These are phyloP conservation scores for Progne subis DNA, from an alignment of 2,113 vertebrate genomes.

Conservation along the genomic window DNA sequence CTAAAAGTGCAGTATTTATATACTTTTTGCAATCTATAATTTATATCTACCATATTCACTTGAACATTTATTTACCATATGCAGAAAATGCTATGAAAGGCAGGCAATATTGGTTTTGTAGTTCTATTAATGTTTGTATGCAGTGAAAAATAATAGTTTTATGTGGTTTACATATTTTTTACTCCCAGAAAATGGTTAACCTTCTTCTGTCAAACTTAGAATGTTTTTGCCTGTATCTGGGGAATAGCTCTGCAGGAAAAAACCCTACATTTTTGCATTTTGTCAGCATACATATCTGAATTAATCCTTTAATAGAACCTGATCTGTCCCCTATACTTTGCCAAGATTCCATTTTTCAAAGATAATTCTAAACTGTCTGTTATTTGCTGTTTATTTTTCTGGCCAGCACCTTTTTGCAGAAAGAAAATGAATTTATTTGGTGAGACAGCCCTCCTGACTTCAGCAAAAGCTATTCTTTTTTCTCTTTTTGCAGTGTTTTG, in stretches of 20 bases:
- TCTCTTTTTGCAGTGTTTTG: not conserved
- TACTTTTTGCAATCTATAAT: not conserved
- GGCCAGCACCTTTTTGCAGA: not conserved
- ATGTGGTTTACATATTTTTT: not conserved
- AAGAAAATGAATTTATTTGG: not conserved
- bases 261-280: not conserved
- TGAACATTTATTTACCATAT: not conserved
- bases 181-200: not conserved
- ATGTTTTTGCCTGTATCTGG: not conserved
- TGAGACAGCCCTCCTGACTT: not conserved
- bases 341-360: slow-evolving; percentile 13
- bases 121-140: not conserved
- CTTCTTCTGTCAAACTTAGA: not conserved
- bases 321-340: not conserved
- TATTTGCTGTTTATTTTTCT: not conserved
- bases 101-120: not conserved
- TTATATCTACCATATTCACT: not conserved
- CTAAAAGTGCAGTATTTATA: not conserved
- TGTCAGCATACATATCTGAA: not conserved
- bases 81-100: not conserved
- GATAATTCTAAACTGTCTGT: not conserved
- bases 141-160: not conserved
- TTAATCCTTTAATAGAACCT: not conserved
- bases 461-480: not conserved
- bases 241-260: not conserved